A percentile compares a stretch with the other conserved stretches of the same genome.
These are phyloP conservation scores for Cuculus canorus DNA, from an alignment of 2,797 vertebrate species.

Conservation along the genomic window DNA sequence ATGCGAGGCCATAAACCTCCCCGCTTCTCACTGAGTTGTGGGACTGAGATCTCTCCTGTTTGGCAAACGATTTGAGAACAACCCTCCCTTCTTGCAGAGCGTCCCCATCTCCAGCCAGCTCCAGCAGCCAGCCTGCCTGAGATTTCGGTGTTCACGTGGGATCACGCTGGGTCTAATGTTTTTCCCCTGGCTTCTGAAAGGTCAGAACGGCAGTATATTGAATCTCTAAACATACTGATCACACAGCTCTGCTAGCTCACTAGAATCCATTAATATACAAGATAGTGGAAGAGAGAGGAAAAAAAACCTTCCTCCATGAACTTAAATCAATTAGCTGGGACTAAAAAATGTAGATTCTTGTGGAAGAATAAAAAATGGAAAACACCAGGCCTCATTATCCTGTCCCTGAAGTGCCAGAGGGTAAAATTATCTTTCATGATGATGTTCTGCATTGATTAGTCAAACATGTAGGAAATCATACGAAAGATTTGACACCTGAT, in stretches of 20 bases:
- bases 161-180: constrained; percentile 39
- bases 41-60: not conserved
- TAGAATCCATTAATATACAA: constrained; percentile 71
- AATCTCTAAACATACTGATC: constrained; percentile 64
- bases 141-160: not conserved
- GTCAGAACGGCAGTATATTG: constrained; percentile 50
- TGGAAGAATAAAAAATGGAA: constrained; percentile 70
- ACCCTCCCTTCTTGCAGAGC: not conserved
- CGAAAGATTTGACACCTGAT: constrained; percentile 66
- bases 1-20: not conserved
- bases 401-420: constrained; percentile 66
- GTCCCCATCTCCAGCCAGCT: not conserved
- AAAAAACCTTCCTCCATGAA: constrained; percentile 50
- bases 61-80: not conserved
- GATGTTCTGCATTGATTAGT: constrained; percentile 83
- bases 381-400: constrained; percentile 66
- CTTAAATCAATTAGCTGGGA: constrained; percentile 71
- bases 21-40: not conserved
- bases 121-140: not conserved
- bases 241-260: constrained; percentile 59
- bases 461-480: constrained; percentile 76
- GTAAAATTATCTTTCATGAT: constrained; percentile 76
- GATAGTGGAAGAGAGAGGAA: constrained; percentile 11
- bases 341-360: constrained; percentile 64
- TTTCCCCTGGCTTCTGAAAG: constrained; percentile 58